These are phyloP conservation scores for Saguinus midas DNA, from an alignment of 2,113 vertebrate species.

Conservation along the genomic window DNA sequence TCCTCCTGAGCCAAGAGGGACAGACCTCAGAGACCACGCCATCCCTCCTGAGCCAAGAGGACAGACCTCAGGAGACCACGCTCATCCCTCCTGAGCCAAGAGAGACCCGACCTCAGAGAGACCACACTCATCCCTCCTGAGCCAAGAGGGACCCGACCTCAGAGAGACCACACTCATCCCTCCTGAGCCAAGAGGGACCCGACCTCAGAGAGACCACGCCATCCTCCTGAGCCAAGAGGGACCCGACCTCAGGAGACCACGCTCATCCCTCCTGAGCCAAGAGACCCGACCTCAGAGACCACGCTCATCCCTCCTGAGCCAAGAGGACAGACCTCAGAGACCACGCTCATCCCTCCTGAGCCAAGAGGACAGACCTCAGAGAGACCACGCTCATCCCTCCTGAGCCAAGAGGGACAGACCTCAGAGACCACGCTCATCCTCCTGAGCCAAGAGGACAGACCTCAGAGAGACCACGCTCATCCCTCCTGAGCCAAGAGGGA, in stretches of 20 bases:
- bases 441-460: not conserved
- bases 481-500: accelerated
- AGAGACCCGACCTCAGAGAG: accelerated
- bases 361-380: not conserved
- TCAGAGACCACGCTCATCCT: not conserved
- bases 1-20: not conserved
- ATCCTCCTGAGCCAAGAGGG: not conserved
- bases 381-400: not conserved
- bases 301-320: not conserved
- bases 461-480: accelerated
- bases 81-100: accelerated
- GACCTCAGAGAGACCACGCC: too few relatives aligned
- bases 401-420: accelerated
- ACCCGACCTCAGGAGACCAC: accelerated
- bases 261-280: accelerated
- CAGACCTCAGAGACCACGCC: accelerated
- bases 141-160: too few relatives aligned
- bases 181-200: accelerated
- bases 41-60: not conserved
- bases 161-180: accelerated
- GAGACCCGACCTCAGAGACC: accelerated
- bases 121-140: accelerated
- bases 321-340: too few relatives aligned
- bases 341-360: not conserved
- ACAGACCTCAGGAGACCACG: not conserved